Base-by-base conservation (phyloP, 1,140 invertebrate species). In the Trichomalopsis sarcophagae region DNA sequence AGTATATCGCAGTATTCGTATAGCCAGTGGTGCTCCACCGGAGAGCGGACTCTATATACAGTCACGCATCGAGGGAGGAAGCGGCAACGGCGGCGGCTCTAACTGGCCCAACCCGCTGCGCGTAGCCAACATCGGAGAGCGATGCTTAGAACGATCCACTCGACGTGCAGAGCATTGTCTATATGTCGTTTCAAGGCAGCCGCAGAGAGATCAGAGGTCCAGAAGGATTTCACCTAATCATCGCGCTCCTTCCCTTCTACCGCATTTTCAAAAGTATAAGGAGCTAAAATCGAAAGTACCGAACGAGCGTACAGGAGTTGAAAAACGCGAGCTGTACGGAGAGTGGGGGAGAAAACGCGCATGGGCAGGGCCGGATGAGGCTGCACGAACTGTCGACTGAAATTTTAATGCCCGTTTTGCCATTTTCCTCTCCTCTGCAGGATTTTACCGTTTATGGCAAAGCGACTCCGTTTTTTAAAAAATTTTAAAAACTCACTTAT, bases 301-400 rank as follows among this genome's bases (percentile, higher is more conserved):
- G 27, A 73, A 36, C 33, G 27, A 73, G 69, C 2, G 27, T 2
- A n/a, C 2, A 17, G 11, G 4, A 84, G 81, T 82, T 84, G 81
- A 80, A 73, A 68, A 75, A 69, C 23, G 2, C 66, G 40, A 11
- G 66, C 23, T 30, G 66, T 17, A 62, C 44, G 27, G 27, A 81
- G 21, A 23, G 30, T 55, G 50, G 82, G 82, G 79, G 66, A 30
- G 73, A 77, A 79, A 86, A 27, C 40, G 66, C 23, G 66, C 23
- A 77, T 40, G 75, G 82, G 82, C 36, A 78, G 66, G 77, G 83
- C 17, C 47, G 73, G 50, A 76, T 76, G 47, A 66, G 85, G 73
- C 27, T 27, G 27, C 44, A 40, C 40, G 40, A 33, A 47, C 4
- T 36, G 40, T n/a, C 62, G 30, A 33, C 62, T 68, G 27, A 23